Conservation (phyloP, 2,797 vertebrate genomes). For the Amphiprion clarkii region DNA sequence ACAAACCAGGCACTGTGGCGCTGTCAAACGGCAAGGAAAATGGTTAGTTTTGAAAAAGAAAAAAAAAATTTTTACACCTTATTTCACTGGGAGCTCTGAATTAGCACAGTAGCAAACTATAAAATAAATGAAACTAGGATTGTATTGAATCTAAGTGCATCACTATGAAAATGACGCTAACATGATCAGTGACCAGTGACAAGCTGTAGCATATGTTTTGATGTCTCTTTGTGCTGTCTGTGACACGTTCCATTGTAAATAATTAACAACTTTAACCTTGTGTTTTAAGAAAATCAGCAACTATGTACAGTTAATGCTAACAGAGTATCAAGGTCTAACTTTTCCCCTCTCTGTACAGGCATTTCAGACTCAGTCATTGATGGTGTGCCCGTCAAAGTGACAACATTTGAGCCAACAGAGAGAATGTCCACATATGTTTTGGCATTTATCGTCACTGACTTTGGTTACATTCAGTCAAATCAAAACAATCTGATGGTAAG, state of each 20-base stretch:
- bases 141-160: too few relatives aligned
- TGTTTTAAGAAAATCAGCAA: background rate
- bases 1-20: slow-evolving; percentile 72
- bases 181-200: background rate
- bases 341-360: slow-evolving; percentile 60
- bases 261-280: slow-evolving; percentile 14
- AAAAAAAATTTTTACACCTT: background rate
- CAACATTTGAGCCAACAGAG: slow-evolving; percentile 84
- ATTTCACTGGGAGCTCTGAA: background rate
- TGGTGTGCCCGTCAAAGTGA: slow-evolving; percentile 47
- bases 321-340: slow-evolving; percentile 36
- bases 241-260: slow-evolving; percentile 18
- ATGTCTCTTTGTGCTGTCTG: background rate
- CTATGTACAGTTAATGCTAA: slow-evolving; percentile 25
- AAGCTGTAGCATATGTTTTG: background rate
- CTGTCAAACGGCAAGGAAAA: slow-evolving; percentile 89
- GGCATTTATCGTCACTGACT: slow-evolving; percentile 92
- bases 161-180: background rate
- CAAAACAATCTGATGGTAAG: slow-evolving; percentile 65
- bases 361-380: fast-evolving
- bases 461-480: fast-evolving
- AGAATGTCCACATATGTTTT: slow-evolving; percentile 95
- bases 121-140: too few relatives aligned
- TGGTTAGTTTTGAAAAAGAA: slow-evolving; percentile 77
- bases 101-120: background rate